These are phyloP conservation scores for Macroramphosus scolopax DNA, from an alignment of 2,797 vertebrate genomes.

Conservation along the genomic window DNA sequence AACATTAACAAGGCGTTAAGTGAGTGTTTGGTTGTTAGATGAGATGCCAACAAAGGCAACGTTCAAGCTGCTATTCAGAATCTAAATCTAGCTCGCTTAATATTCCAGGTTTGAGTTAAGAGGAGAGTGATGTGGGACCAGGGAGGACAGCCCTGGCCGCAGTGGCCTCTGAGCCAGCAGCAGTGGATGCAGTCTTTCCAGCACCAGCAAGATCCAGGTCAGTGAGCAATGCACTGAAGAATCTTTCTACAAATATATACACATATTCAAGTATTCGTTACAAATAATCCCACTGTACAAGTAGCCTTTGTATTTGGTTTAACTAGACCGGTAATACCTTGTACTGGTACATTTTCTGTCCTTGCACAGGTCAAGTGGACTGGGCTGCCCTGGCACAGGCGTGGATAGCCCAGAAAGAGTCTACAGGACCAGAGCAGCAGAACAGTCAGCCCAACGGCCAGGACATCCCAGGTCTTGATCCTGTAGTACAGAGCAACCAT, in stretches of 20 bases:
- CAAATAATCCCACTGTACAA: no score
- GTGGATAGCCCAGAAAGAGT: conserved; percentile 98
- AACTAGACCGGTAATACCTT: no score
- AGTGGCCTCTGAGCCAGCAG: conserved; percentile 98
- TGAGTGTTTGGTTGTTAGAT: no score
- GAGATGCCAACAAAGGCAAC: not conserved
- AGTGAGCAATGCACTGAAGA: conserved; percentile 45
- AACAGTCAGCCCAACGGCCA: conserved; percentile 90
- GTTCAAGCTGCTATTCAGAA: not conserved
- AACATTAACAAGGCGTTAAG: no score
- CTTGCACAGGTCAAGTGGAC: conserved; percentile 91
- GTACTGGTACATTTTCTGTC: not conserved
- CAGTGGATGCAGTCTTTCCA: conserved; percentile 99
- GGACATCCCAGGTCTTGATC: conserved; percentile 85
- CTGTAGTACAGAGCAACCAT: conserved; percentile 87
- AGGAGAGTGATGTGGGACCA: conserved; percentile 93
- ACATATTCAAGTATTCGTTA: no score
- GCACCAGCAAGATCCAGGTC: conserved; percentile 97
- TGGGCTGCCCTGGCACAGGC: conserved; percentile 99
- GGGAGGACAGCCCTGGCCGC: conserved; percentile 99
- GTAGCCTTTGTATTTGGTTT: no score
- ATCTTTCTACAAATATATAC: no score
- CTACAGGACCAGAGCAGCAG: conserved; percentile 85
- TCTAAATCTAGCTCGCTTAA: not conserved
- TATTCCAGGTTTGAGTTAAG: conserved; percentile 52